Evolutionary conservation across 2,888 invertebrate genomes (phyloP), one percentile per base, ranked within the genome.

Genomic region (Neoitamus cyanurus): DNA sequence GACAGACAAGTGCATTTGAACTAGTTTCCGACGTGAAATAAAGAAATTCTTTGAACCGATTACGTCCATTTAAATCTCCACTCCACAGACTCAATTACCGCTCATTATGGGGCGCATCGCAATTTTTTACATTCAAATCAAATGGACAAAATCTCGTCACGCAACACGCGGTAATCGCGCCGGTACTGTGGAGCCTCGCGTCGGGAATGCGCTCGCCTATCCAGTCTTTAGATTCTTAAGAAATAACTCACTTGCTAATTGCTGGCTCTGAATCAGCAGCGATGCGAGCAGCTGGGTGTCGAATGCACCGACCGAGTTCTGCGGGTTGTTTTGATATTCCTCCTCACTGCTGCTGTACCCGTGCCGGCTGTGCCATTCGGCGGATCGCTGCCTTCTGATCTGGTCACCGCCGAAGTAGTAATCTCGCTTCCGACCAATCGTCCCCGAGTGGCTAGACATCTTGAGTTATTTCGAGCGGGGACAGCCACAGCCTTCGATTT

Each of bases 261-360:
- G 93, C 90, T 93, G 93, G 88, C 93, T 93, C 89, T 93, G 93
- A 85, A 93, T 92, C 86, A 93, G 89, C 85, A 93, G 90, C 87
- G 93, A 92, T 42, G 93, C 93, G 88, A 93, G 90, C 87, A 93
- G 92, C 88, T 93, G 93, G 87, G 93, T 93, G 88, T 93, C 93
- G 86, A 93, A 91, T 13, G 87, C 86, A 34, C 87, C 87, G 82
- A 91, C 89, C 72, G 91, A 89, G 37, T 90, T 88, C 85, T 89
- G 91, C 37, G 91, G 91, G 86, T 90, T 90, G 87, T 91, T 91
- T 87, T 91, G 92, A 88, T 93, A 93, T 88, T 93, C 93, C 87
- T 93, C 93, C 87, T 92, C 92, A 88, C 93, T 93, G 88, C 92
- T 93, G 88, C 93, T 93, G 87, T 93, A 92, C 68, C 92, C 92